A percentile compares a stretch with the other conserved stretches of the same genome.
Evolutionary conservation across 2,888 invertebrate species (phyloP).

Genomic region (Oegoconia quadripuncta): DNA sequence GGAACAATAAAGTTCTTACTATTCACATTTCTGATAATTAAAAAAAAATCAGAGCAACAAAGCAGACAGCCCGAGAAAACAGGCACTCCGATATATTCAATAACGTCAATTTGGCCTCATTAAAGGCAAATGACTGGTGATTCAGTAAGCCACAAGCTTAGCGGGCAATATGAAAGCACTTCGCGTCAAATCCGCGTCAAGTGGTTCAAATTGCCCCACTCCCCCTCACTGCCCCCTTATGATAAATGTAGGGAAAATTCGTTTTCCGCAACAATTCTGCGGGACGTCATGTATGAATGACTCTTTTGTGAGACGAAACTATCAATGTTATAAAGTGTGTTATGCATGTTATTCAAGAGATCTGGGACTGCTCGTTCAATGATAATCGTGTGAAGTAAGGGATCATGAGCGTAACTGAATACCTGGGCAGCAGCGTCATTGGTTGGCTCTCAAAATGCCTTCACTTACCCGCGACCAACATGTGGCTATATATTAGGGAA

Average conservation of each 20-base stretch:
- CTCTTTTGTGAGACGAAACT: slow-evolving; percentile 37
- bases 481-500: too few species aligned
- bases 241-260: slow-evolving; percentile 62
- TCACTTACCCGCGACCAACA: too few species aligned
- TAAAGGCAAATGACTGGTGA: slow-evolving; percentile 57
- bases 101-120: slow-evolving; percentile 49
- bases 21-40: too few species aligned
- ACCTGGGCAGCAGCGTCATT: too few species aligned
- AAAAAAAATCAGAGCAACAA: background rate
- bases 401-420: too few species aligned
- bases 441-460: too few species aligned
- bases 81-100: slow-evolving; percentile 40
- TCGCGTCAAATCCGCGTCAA: slow-evolving; percentile 61
- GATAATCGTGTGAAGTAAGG: too few species aligned
- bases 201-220: slow-evolving; percentile 58
- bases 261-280: slow-evolving; percentile 44
- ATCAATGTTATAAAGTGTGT: slow-evolving; percentile 42
- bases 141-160: slow-evolving; percentile 56
- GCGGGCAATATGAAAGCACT: slow-evolving; percentile 52
- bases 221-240: slow-evolving; percentile 36
- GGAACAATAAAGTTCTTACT: too few species aligned
- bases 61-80: slow-evolving; percentile 19
- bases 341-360: slow-evolving; percentile 27
- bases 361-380: slow-evolving; percentile 14
- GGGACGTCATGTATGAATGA: slow-evolving; percentile 35